A percentile compares a stretch with the other conserved stretches of the same genome.
phyloP scores from a whole-genome alignment of 2,888 invertebrate species.

The Poecilus cupreus region DNA sequence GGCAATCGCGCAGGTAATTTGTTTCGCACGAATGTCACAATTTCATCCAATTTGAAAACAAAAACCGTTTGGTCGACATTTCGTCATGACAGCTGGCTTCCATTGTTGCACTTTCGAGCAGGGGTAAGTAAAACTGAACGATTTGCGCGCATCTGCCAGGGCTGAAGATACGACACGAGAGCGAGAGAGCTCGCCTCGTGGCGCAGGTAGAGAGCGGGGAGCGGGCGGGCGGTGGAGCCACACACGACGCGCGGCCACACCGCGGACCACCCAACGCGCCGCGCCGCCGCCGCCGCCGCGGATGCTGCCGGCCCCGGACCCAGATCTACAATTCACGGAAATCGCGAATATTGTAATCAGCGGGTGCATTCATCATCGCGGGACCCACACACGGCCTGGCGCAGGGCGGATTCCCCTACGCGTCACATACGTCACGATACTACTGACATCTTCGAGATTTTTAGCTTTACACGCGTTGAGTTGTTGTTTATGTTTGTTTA shows the following conservation, averaged over 20 bases:
- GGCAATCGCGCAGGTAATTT: not conserved
- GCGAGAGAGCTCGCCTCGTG: not conserved
- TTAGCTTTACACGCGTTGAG: too few species aligned
- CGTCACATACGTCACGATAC: not conserved
- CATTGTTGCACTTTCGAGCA: slow-evolving; percentile 1
- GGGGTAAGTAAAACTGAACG: not conserved
- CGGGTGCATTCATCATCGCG: slow-evolving; percentile 61
- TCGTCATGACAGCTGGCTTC: slow-evolving; percentile 1
- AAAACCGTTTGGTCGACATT: not conserved
- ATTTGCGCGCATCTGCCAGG: slow-evolving; percentile 16
- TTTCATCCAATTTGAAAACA: not conserved
- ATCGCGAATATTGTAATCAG: slow-evolving; percentile 66
- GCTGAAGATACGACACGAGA: slow-evolving; percentile 3
- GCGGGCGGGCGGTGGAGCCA: slow-evolving; percentile 67
- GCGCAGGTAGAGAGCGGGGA: slow-evolving; percentile 55
- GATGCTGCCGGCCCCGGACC: slow-evolving; percentile 5
- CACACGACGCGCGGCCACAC: slow-evolving; percentile 73
- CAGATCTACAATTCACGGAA: slow-evolving; percentile 45
- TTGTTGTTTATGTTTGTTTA: not conserved
- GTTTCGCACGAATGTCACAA: slow-evolving; percentile 32
- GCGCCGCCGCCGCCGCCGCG: not conserved
- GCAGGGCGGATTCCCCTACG: not conserved
- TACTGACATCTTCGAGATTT: too few species aligned
- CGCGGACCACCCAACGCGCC: slow-evolving; percentile 71
- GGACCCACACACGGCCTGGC: not conserved